phyloP scores from a whole-genome alignment of 1,140 invertebrate genomes.

The Anastrepha obliqua region DNA sequence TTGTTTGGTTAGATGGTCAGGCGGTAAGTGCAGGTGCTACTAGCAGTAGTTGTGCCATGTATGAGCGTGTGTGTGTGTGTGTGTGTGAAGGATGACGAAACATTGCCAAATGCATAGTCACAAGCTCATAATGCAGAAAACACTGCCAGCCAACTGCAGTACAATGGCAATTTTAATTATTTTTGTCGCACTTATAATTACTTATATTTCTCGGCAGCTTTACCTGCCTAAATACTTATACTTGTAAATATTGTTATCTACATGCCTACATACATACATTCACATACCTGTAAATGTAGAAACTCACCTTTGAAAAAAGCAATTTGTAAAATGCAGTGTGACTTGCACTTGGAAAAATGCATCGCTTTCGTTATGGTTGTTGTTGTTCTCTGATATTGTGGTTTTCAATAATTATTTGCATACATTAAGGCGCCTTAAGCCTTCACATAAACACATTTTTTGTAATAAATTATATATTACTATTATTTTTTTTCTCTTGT shows the following conservation, averaged over 20 bases:
- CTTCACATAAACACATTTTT: neutral
- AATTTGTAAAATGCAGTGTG: neutral
- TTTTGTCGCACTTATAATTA: slow-evolving; percentile 52
- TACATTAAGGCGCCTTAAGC: too few species aligned
- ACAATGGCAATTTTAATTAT: slow-evolving; percentile 52
- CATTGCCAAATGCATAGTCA: slow-evolving; percentile 40
- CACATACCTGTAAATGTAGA: neutral
- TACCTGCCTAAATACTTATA: neutral
- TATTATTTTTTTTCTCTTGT: neutral
- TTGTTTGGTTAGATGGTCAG: slow-evolving; percentile 41
- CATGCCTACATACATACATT: neutral
- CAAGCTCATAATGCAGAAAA: neutral
- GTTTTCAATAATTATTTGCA: too few species aligned
- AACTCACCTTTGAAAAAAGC: slow-evolving; percentile 12
- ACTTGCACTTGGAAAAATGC: too few species aligned
- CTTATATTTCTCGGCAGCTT: neutral
- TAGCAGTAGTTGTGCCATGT: neutral
- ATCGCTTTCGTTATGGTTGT: too few species aligned
- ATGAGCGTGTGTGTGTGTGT: neutral
- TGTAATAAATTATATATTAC: neutral
- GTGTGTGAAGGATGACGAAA: neutral
- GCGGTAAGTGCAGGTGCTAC: slow-evolving; percentile 1
- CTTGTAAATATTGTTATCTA: too few species aligned
- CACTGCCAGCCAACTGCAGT: neutral
- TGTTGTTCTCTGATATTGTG: too few species aligned